Conservation (phyloP, 2,113 vertebrate genomes). For the Ursus arctos region DNA sequence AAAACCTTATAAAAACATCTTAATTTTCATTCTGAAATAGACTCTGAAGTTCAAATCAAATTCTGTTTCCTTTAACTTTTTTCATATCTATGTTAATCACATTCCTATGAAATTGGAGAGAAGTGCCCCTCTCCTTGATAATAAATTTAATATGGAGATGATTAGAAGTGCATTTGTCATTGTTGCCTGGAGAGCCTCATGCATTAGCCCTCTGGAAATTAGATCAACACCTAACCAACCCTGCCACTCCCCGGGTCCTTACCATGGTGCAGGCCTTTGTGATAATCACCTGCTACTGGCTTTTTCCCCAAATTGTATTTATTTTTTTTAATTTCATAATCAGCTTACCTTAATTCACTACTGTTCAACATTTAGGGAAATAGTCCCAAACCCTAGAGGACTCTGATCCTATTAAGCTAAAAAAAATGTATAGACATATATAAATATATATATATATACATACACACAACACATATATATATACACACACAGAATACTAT, state of each 20-base stretch:
- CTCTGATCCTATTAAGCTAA: background rate
- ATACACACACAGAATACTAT: no score
- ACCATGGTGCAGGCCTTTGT: background rate
- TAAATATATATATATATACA: background rate
- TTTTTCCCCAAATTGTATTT: slow-evolving; percentile 73
- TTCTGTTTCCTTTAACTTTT: slow-evolving; percentile 83
- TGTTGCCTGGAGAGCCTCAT: slow-evolving; percentile 38
- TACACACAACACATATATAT: no score
- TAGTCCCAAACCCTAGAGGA: slow-evolving; percentile 58
- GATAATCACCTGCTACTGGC: slow-evolving; percentile 33
- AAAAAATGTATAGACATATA: background rate
- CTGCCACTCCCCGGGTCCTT: background rate
- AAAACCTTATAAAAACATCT: slow-evolving; percentile 81
- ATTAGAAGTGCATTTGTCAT: slow-evolving; percentile 74
- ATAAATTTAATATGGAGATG: slow-evolving; percentile 72
- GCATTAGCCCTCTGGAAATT: slow-evolving; percentile 61
- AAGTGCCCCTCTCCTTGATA: slow-evolving; percentile 34
- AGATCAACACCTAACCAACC: slow-evolving; percentile 45
- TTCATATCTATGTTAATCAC: slow-evolving; percentile 83
- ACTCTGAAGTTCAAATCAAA: slow-evolving; percentile 77
- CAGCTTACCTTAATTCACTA: slow-evolving; percentile 78
- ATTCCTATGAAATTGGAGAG: slow-evolving; percentile 10
- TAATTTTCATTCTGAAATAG: slow-evolving; percentile 81
- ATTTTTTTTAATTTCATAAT: slow-evolving; percentile 79
- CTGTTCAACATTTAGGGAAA: slow-evolving; percentile 75